These are phyloP conservation scores for Geothlypis trichas DNA, from an alignment of 2,113 vertebrate genomes.

Conservation along the genomic window DNA sequence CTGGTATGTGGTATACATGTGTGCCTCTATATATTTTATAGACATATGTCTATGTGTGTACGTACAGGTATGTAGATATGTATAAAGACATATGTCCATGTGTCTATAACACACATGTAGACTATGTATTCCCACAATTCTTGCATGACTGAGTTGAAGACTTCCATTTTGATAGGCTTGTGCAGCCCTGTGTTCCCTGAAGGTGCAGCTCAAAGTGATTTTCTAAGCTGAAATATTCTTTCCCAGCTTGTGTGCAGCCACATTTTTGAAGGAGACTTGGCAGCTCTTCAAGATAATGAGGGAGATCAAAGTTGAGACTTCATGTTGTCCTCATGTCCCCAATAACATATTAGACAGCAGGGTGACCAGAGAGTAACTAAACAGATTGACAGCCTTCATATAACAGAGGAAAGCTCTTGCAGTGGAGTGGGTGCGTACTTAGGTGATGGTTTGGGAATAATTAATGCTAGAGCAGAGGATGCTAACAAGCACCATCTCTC, in stretches of 20 bases:
- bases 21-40: not conserved
- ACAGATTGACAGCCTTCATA: not conserved
- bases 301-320: not conserved
- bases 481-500: not conserved
- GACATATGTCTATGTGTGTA: fast-evolving
- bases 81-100: not conserved
- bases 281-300: not conserved
- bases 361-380: not conserved
- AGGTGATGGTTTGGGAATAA: not conserved
- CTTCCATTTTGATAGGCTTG: not conserved
- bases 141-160: not conserved
- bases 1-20: fast-evolving
- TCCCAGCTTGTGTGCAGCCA: fast-evolving
- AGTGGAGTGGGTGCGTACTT: fast-evolving
- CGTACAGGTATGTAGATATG: not conserved
- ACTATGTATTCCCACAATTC: not conserved
- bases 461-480: not conserved
- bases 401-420: not conserved
- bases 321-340: not conserved
- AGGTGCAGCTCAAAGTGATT: not conserved
- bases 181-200: not conserved
- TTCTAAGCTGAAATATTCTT: not conserved
- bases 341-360: not conserved
- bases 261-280: not conserved
- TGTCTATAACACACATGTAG: not conserved